Percentiles rank a stretch among this genome's conserved stretches.
Evolutionary conservation across 2,888 invertebrate species (phyloP).

Genomic region (Acrobeloides nanus): DNA sequence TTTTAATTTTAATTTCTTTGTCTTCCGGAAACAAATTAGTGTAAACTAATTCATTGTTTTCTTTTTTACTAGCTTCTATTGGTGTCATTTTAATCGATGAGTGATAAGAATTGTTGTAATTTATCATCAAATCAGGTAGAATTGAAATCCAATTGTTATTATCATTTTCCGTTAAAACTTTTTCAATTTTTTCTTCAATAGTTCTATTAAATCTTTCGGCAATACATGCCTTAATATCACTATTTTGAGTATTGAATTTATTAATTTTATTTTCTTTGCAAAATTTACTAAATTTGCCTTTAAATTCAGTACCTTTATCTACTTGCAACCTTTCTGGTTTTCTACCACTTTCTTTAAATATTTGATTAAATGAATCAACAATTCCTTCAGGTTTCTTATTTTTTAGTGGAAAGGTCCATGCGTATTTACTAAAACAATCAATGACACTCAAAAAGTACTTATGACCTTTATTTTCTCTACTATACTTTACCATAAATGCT

Average conservation of each 20-base stretch:
- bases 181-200: conserved; percentile 27
- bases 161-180: conserved; percentile 26
- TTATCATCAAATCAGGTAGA: conserved; percentile 17
- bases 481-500: conserved; percentile 31
- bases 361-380: conserved; percentile 23
- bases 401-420: conserved; percentile 28
- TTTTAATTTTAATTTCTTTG: too few relatives aligned
- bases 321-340: conserved; percentile 30
- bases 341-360: conserved; percentile 24
- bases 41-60: too few relatives aligned
- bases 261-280: conserved; percentile 26
- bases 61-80: conserved; percentile 14
- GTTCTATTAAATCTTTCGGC: conserved; percentile 29
- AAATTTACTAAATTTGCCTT: conserved; percentile 22
- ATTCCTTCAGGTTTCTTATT: conserved; percentile 32
- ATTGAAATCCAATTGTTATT: conserved; percentile 30
- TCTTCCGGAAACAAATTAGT: too few relatives aligned
- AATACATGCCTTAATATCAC: conserved; percentile 29
- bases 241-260: conserved; percentile 21
- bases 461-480: conserved; percentile 26
- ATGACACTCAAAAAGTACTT: conserved; percentile 19
- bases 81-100: conserved; percentile 27
- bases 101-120: conserved; percentile 32
- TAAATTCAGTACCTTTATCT: conserved; percentile 32
- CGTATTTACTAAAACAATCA: conserved; percentile 30